phyloP scores from a whole-genome alignment of 2,113 vertebrate species.

The Furnarius figulus region DNA sequence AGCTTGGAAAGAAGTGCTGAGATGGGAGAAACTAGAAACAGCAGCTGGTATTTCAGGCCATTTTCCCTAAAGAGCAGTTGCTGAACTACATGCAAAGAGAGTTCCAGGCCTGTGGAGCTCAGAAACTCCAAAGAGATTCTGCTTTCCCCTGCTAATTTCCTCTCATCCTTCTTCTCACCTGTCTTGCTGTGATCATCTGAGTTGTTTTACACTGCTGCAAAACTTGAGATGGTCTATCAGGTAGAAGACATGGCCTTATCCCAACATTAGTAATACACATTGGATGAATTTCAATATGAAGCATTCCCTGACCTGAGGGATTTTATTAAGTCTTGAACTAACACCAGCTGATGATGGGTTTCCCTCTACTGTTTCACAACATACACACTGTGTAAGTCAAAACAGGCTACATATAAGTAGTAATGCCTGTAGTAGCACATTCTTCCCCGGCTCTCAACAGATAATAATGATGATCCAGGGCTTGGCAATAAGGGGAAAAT shows the following conservation, averaged over 20 bases:
- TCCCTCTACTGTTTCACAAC: not conserved
- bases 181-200: not conserved
- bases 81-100: not conserved
- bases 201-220: not conserved
- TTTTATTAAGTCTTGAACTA: not conserved
- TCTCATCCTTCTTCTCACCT: not conserved
- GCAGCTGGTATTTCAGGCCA: constrained; percentile 6
- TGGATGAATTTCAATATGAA: not conserved
- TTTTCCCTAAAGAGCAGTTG: not conserved
- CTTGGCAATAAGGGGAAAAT: not conserved
- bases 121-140: not conserved
- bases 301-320: not conserved
- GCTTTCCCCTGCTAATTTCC: not conserved
- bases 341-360: not conserved
- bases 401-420: not conserved
- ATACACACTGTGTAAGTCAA: not conserved
- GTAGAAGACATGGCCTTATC: not conserved
- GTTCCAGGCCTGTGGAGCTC: not conserved
- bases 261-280: not conserved
- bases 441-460: not conserved
- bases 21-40: not conserved
- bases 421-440: not conserved
- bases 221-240: not conserved
- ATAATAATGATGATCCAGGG: not conserved
- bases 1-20: not conserved